These are phyloP conservation scores for Cryptoleucopteryx plumbea DNA, from an alignment of 2,113 vertebrate genomes.

Conservation along the genomic window DNA sequence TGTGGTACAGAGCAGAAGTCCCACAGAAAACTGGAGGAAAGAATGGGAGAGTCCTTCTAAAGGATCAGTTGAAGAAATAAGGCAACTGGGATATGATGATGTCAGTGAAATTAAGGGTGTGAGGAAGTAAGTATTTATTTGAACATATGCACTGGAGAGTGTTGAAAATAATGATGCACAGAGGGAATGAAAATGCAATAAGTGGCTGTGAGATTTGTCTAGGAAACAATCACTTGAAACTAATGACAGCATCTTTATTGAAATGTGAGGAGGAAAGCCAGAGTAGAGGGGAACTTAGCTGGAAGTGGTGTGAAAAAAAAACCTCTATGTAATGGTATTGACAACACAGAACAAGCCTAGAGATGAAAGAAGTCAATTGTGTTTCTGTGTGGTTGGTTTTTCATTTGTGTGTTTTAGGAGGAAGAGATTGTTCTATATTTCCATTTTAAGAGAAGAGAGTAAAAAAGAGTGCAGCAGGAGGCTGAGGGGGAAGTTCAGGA, in stretches of 20 bases:
- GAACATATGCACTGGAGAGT: neutral
- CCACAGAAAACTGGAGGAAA: neutral
- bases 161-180: neutral
- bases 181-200: neutral
- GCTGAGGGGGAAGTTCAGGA: neutral
- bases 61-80: neutral
- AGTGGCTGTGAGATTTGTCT: neutral
- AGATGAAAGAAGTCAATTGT: neutral
- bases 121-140: neutral
- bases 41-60: neutral
- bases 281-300: neutral
- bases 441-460: neutral
- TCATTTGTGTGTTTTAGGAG: neutral
- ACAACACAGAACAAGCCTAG: neutral
- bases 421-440: neutral
- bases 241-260: neutral
- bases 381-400: neutral
- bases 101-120: neutral
- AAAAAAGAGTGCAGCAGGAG: neutral
- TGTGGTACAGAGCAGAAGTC: neutral
- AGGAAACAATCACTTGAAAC: neutral
- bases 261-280: neutral
- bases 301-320: neutral
- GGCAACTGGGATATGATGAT: neutral
- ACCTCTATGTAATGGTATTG: accelerated